Evolutionary conservation across 2,888 invertebrate species (phyloP), one percentile per base, ranked within the genome.

Genomic region (Uropetala carovei): DNA sequence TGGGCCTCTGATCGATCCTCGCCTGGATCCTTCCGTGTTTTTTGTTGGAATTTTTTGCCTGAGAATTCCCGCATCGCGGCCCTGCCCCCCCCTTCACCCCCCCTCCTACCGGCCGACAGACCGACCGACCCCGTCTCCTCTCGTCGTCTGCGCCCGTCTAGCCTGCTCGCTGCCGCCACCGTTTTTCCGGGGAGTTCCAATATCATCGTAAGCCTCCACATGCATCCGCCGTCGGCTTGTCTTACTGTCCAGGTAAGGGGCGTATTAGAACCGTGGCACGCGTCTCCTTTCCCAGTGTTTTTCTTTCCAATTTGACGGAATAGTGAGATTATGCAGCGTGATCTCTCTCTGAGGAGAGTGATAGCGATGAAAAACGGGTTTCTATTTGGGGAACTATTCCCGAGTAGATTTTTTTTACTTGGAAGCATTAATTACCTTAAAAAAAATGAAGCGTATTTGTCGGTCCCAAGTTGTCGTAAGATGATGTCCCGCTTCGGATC

Each of bases 21-120:
- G 75, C 27, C 27, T 75, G 75, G 75, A 75, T 27, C 75, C 27
- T 75, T 75, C 27, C 75, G 75, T 75, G 75, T 27, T 75, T 75
- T 75, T 75, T 75, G 75, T 75, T 75, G 75, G 22, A 27, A 27
- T 75, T 75, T 75, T 75, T 75, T 75, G 27, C 75, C 75, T 3
- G 68, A 68, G 68, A 68, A 43, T 43, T 43, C 43, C 43, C 43
- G 43, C 43, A 43, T 43, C 43, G 75, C 22, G 75, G 10, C 22
- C 22, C 75, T 75, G 75, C 22, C 11, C 27, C 14, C 75, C 27
- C 4, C 22, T 3, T 4, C 75, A 8, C 22, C 68, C 14, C 7
- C 60, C 18, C 60, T 4, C 13, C 14, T 2, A 7, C 68, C 75
- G 11, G 22, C 75, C n/a, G 75, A 16, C 64, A n/a, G n/a, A n/a